Base-by-base conservation (phyloP, 2,113 vertebrate genomes). In the Anhinga anhinga region DNA sequence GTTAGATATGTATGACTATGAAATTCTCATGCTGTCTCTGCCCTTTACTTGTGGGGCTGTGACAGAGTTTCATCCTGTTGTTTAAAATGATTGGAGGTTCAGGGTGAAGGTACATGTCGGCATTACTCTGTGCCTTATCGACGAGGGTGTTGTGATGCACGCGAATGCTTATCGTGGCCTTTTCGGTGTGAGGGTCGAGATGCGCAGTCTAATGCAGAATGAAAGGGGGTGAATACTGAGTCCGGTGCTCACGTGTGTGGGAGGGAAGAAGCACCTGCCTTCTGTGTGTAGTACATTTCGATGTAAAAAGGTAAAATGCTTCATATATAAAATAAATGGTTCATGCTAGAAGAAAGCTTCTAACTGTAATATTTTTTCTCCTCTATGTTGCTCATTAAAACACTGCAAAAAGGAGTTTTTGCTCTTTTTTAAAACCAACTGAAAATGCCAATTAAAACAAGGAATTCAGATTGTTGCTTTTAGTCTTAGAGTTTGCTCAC, bases 221-320 rank as follows among this genome's bases (percentile, higher is more conserved):
- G 49, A 77, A 59, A 69, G 34, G 38, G 49, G 42, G 7, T 34
- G 83, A 96, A 76, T 44, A 80, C 73, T 72, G 82, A 81, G 56
- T 77, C 73, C 86, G 62, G 36, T 4, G 38, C 94, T 95, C 74
- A 13, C 47, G 22, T 14, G 3, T 76, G 30, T 40, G n/a, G 5
- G 13, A 11, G 15, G 42, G 14, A 16, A 50, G 55, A 49, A 78
- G 65, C 0, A 0, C 0, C 0, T 26, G 13, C 50, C 36, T 34
- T 50, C 11, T 82, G n/a, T 87, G 49, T 69, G 26, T 20, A 70
- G 58, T 84, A 94, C 61, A 77, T 65, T 88, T 63, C 89, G 22
- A 26, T 47, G 45, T 65, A 79, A 79, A 87, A 72, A 88, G 72
- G 45, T 59, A 18, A 96, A 97, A 81, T 72, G 30, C 81, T 88